A percentile compares a stretch with the other conserved stretches of the same genome.
Evolutionary conservation across 1,140 invertebrate genomes (phyloP).

Genomic region (Bicyclus anynana): DNA sequence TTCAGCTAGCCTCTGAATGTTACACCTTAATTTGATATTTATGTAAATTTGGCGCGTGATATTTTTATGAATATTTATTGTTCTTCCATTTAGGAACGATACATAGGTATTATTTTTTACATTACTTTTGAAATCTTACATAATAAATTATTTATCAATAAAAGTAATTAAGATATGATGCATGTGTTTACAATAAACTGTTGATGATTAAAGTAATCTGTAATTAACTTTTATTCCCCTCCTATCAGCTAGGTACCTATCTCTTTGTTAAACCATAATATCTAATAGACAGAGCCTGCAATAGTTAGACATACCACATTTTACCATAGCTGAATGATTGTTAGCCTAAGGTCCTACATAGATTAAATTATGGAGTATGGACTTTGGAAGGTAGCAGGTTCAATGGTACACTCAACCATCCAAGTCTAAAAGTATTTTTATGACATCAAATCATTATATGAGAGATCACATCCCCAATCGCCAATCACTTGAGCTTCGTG

Average conservation of each 20-base stretch:
- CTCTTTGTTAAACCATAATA: too few relatives aligned
- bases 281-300: too few relatives aligned
- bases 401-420: too few relatives aligned
- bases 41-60: background rate
- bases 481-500: too few relatives aligned
- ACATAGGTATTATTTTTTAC: slow-evolving; percentile 6
- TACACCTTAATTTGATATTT: background rate
- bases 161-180: slow-evolving; percentile 16
- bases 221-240: slow-evolving; percentile 16
- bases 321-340: too few relatives aligned
- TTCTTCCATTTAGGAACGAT: background rate
- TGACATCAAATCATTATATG: too few relatives aligned
- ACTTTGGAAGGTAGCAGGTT: too few relatives aligned
- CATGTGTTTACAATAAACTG: slow-evolving; percentile 31
- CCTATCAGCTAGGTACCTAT: background rate
- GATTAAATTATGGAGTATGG: too few relatives aligned
- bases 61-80: background rate
- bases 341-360: too few relatives aligned
- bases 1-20: background rate
- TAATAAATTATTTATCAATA: background rate
- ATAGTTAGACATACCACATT: too few relatives aligned
- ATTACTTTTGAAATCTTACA: background rate
- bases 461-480: too few relatives aligned
- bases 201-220: slow-evolving; percentile 12
- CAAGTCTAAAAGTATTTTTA: too few relatives aligned